Evolutionary conservation across 2,888 invertebrate species (phyloP).

Genomic region (Apomyelois bistriatella): DNA sequence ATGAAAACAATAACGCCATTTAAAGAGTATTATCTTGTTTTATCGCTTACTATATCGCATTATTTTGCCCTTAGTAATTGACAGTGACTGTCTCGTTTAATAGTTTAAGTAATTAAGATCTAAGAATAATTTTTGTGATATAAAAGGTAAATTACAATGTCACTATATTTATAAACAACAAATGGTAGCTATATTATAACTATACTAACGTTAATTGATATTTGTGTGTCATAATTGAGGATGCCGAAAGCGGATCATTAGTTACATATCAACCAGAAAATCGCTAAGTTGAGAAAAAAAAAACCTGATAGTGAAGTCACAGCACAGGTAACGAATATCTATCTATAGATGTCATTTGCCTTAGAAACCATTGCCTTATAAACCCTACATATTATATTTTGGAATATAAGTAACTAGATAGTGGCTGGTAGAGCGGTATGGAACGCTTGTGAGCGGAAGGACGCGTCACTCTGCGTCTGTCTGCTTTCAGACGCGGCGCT

Average conservation of each 20-base stretch:
- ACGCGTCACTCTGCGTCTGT: constrained; percentile 68
- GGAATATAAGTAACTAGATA: constrained; percentile 35
- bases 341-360: too few relatives aligned
- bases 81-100: not conserved
- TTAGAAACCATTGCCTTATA: not conserved
- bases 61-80: constrained; percentile 10
- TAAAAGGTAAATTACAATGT: too few relatives aligned
- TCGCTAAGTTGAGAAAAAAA: too few relatives aligned
- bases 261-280: too few relatives aligned
- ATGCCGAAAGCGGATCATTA: too few relatives aligned
- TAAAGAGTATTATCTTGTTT: constrained; percentile 18
- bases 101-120: not conserved
- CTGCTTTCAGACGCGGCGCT: constrained; percentile 62
- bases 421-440: constrained; percentile 37
- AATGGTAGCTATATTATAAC: too few relatives aligned
- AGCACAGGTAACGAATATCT: too few relatives aligned
- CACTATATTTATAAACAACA: too few relatives aligned
- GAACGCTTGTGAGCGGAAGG: constrained; percentile 65
- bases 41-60: constrained; percentile 19
- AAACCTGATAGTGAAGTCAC: too few relatives aligned
- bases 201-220: too few relatives aligned
- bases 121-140: too few relatives aligned
- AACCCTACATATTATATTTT: not conserved
- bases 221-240: too few relatives aligned
- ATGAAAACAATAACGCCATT: constrained; percentile 30